Conservation (phyloP, 2,797 vertebrate genomes). For the Sus cebifrons region DNA sequence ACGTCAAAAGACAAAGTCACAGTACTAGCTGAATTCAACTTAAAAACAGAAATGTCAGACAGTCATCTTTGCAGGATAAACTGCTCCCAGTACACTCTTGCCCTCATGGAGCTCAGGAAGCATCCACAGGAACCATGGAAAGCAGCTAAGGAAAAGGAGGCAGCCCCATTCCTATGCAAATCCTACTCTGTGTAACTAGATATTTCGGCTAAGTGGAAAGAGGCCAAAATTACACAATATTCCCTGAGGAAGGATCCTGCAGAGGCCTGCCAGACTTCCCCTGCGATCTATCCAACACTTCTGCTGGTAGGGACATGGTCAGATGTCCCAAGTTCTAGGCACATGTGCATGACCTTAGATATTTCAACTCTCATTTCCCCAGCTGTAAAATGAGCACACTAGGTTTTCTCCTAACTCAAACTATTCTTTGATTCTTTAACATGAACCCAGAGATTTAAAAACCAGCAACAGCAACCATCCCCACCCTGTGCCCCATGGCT, state of each 20-base stretch:
- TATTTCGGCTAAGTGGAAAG: slow-evolving; percentile 46
- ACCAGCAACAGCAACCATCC: not conserved
- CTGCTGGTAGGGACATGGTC: not conserved
- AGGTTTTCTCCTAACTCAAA: slow-evolving; percentile 30
- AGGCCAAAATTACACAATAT: slow-evolving; percentile 51
- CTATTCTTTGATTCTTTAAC: slow-evolving; percentile 64
- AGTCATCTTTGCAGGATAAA: not conserved
- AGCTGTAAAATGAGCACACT: not conserved
- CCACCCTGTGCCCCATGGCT: not conserved
- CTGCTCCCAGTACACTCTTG: not conserved
- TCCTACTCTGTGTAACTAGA: slow-evolving; percentile 25
- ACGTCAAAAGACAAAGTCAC: not conserved
- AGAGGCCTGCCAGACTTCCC: slow-evolving; percentile 48
- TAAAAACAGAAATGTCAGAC: not conserved
- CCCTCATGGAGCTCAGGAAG: not conserved
- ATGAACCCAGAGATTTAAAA: slow-evolving; percentile 57
- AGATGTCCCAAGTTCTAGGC: not conserved
- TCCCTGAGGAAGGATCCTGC: slow-evolving; percentile 43
- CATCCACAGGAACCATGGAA: not conserved
- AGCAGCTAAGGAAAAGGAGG: not conserved
- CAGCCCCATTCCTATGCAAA: not conserved
- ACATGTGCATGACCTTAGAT: not conserved
- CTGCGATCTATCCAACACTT: not conserved
- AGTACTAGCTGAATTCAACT: not conserved
- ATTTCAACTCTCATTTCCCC: slow-evolving; percentile 34